Base-by-base conservation (phyloP, 2,888 invertebrate species). In the Cheilosia grossa region DNA sequence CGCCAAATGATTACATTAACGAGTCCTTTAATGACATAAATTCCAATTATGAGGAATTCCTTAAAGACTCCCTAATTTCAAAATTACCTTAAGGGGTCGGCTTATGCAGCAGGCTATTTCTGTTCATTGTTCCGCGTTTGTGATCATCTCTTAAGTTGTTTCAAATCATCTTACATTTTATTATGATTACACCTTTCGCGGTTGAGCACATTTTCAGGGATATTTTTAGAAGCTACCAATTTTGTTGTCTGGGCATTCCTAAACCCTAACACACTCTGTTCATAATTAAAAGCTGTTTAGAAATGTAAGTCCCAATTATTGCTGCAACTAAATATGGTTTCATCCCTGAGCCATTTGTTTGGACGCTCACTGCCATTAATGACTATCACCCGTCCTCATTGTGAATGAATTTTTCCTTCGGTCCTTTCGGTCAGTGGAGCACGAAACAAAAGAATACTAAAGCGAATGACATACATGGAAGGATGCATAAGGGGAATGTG, bases 11-110 rank as follows among this genome's bases (percentile, higher is more conserved):
- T 59, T 44, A 10, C 42, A 47, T 13, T 63, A 47, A 63, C 33
- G 17, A 63, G 47, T 47, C 63, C 33, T 47, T 63, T 63, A 47
- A 30, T 47, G 63, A 63, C 63, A 47, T 47, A 61, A 47, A 44
- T 61, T 61, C 47, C 47, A 44, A 61, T 61, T 61, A 63, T 17
- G 15, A 2, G n/a, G 49, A 42, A n/a, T n/a, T 42, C n/a, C 30
- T 30, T 1, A 9, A 24, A 59, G 27, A 44, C 30, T 33, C 19
- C 30, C n/a, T 33, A 63, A 30, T 42, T 47, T 19, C 24, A 5
- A 13, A 6, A 13, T 4, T 37, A 10, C 37, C 37, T 37, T 13
- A 37, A 13, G 30, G 19, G 13, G 17, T 7, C 9, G 30, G 30
- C 10, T 44, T 4, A n/a, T 2, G 21, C 7, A 37, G 56, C 15